Conservation (phyloP, 2,113 vertebrate species). For the Festucalex cinctus region DNA sequence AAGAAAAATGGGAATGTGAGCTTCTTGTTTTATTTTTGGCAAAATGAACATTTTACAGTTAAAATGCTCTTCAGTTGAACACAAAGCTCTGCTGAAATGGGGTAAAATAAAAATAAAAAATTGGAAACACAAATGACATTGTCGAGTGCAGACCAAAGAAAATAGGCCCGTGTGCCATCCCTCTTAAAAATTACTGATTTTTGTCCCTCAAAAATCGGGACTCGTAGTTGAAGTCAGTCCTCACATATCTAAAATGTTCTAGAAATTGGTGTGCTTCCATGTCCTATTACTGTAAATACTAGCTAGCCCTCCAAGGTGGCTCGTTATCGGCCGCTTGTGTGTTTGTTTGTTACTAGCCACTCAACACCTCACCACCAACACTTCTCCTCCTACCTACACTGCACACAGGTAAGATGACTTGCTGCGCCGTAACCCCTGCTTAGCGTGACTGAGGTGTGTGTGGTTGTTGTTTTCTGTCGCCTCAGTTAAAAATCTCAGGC, state of each 20-base stretch:
- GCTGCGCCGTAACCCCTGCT: conserved; percentile 53
- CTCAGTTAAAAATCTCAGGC: conserved; percentile 66
- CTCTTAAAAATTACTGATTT: not conserved
- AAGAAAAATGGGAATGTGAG: too few relatives aligned
- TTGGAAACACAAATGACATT: not conserved
- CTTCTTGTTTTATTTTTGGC: too few relatives aligned
- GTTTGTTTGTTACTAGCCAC: not conserved
- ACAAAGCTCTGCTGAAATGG: too few relatives aligned
- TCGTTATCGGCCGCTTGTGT: not conserved
- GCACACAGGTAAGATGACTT: conserved; percentile 60
- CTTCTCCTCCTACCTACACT: conserved; percentile 26
- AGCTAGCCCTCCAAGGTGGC: not conserved
- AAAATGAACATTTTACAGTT: too few relatives aligned
- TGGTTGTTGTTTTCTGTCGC: conserved; percentile 59
- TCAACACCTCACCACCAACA: not conserved
- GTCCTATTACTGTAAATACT: not conserved
- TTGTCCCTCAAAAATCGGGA: not conserved
- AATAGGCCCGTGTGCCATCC: not conserved
- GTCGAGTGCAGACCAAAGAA: not conserved
- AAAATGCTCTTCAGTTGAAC: too few relatives aligned
- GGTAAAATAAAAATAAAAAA: too few relatives aligned
- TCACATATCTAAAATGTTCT: not conserved
- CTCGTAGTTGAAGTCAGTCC: not conserved
- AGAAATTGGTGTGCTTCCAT: not conserved
- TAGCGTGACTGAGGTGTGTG: conserved; percentile 66